Evolutionary conservation across 2,888 invertebrate genomes (phyloP).

Genomic region (Drosophila anceps): DNA sequence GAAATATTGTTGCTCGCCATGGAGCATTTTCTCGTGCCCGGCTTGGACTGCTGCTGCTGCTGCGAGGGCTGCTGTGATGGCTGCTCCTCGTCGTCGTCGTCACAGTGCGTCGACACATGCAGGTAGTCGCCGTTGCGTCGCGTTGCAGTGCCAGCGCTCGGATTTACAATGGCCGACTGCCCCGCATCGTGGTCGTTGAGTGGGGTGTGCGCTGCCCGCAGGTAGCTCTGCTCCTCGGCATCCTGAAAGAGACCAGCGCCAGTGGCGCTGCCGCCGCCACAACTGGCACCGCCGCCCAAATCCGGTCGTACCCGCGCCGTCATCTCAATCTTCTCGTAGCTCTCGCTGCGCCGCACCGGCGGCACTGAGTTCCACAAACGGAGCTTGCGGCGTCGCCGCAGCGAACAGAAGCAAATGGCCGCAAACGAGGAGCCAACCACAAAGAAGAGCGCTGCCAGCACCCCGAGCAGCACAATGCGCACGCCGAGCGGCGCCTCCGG

Average conservation of each 20-base stretch:
- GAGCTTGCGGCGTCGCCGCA: constrained; percentile 88
- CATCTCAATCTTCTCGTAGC: constrained; percentile 93
- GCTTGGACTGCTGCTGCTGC: constrained; percentile 43
- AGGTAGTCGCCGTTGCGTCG: constrained; percentile 90
- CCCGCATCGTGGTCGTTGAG: constrained; percentile 70
- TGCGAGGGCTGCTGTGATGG: constrained; percentile 41
- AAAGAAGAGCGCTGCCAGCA: constrained; percentile 89
- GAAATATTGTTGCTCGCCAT: constrained; percentile 38
- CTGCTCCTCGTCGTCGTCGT: constrained; percentile 87
- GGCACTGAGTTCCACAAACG: constrained; percentile 85
- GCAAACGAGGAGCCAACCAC: constrained; percentile 89
- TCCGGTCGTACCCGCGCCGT: constrained; percentile 86
- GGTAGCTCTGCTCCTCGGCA: constrained; percentile 77
- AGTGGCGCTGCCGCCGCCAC: constrained; percentile 74
- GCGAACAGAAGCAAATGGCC: constrained; percentile 88
- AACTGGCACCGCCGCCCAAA: constrained; percentile 79
- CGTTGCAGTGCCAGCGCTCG: constrained; percentile 79
- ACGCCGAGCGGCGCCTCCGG: constrained; percentile 87
- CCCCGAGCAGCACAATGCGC: constrained; percentile 89
- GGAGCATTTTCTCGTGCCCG: constrained; percentile 54
- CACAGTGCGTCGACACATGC: constrained; percentile 88
- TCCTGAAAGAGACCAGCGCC: constrained; percentile 74
- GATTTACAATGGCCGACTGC: constrained; percentile 85
- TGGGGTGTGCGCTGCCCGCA: constrained; percentile 79
- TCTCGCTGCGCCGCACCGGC: constrained; percentile 86